These are phyloP conservation scores for Andrena camellia DNA, from an alignment of 2,888 invertebrate genomes.

Conservation along the genomic window DNA sequence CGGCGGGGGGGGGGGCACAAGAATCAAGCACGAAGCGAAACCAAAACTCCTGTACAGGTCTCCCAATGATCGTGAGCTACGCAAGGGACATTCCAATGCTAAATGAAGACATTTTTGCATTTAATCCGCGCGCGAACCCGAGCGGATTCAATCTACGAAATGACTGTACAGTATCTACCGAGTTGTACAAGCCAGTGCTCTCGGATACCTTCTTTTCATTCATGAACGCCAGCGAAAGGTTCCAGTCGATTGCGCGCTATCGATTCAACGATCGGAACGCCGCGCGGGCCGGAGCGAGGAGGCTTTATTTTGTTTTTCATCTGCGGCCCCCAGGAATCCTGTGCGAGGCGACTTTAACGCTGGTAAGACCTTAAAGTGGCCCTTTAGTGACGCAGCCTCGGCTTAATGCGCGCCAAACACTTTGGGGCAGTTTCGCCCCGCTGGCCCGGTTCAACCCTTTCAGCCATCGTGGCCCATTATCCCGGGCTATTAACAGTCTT, in stretches of 20 bases:
- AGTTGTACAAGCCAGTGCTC: constrained; percentile 29
- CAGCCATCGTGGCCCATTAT: constrained; percentile 56
- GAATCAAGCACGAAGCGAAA: not conserved
- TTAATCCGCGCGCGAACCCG: constrained; percentile 20
- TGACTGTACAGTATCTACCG: constrained; percentile 42
- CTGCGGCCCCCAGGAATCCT: constrained; percentile 7
- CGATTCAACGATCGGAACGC: constrained; percentile 40
- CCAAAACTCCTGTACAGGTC: not conserved
- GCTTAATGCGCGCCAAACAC: constrained; percentile 45
- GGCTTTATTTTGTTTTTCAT: constrained; percentile 42
- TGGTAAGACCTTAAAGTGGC: constrained; percentile 43
- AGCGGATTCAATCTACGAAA: constrained; percentile 44
- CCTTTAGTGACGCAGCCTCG: constrained; percentile 46
- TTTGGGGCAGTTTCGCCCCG: constrained; percentile 46
- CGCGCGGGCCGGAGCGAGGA: not conserved
- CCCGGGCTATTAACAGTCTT: constrained; percentile 75
- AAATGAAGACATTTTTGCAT: constrained; percentile 33
- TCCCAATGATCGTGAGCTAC: not conserved
- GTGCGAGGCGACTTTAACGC: constrained; percentile 31
- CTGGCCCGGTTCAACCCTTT: constrained; percentile 34
- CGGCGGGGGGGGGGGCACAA: not conserved
- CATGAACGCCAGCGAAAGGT: constrained; percentile 33
- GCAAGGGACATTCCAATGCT: not conserved
- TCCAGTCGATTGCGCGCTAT: constrained; percentile 49
- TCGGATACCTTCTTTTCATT: constrained; percentile 40